Percentiles rank a stretch among this genome's conserved stretches.
phyloP scores from a whole-genome alignment of 64 coral and sea anemone species.

The Stichodactyla mertensii region DNA sequence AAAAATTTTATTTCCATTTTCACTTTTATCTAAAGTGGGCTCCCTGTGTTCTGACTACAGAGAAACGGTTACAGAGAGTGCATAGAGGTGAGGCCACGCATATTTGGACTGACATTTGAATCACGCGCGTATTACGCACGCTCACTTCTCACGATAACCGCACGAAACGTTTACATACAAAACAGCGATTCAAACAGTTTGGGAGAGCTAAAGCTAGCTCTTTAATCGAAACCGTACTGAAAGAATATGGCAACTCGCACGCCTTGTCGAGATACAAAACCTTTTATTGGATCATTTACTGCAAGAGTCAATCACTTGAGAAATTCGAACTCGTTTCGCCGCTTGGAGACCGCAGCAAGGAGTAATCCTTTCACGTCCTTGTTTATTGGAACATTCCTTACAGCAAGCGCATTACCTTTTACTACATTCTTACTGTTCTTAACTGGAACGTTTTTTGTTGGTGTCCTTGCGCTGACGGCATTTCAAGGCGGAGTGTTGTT shows the following conservation, averaged over 20 bases:
- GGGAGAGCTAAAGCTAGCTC: not conserved
- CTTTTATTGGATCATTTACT: not conserved
- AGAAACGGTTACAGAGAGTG: no score
- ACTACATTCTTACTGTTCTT: not conserved
- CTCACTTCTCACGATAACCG: not conserved
- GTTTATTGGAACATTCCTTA: conserved; percentile 9
- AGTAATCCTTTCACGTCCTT: not conserved
- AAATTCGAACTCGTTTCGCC: not conserved
- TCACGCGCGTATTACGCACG: not conserved
- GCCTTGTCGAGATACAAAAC: not conserved
- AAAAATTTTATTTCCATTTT: no score
- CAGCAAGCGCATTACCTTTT: conserved; percentile 13
- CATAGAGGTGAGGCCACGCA: not conserved
- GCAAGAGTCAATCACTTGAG: not conserved
- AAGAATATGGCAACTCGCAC: not conserved
- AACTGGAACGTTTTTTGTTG: not conserved
- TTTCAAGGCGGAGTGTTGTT: conserved; percentile 19
- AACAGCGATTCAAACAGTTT: not conserved
- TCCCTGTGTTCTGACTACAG: no score
- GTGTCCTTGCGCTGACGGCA: not conserved
- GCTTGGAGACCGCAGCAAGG: not conserved
- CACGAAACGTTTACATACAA: not conserved
- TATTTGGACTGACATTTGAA: not conserved
- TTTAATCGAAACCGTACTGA: not conserved
- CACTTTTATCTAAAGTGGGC: no score